Conservation (phyloP, 2,888 invertebrate genomes). For the Netelia melanura region DNA sequence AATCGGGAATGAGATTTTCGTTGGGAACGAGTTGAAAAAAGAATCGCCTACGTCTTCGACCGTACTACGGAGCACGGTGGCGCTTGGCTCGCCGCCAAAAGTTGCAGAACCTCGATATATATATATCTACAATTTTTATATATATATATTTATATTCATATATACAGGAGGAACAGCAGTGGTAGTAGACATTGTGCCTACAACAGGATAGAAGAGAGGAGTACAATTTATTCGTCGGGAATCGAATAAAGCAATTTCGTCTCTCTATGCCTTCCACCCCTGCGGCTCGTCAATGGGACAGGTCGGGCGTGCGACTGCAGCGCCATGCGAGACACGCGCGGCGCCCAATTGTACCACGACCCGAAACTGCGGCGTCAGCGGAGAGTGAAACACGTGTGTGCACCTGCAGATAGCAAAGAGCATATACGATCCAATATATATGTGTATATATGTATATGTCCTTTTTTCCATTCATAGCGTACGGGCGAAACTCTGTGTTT, state of each 20-base stretch:
- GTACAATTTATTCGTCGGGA: constrained; percentile 62
- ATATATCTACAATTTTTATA: constrained; percentile 3
- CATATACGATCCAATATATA: not conserved
- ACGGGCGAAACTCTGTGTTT: constrained; percentile 20
- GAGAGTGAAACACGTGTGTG: constrained; percentile 39
- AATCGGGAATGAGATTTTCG: constrained; percentile 51
- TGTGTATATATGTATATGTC: not conserved
- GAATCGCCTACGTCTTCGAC: constrained; percentile 41
- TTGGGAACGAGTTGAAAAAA: constrained; percentile 39
- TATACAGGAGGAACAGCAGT: not conserved
- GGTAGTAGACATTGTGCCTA: constrained; percentile 19
- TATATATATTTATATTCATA: constrained; percentile 16
- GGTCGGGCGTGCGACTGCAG: constrained; percentile 27
- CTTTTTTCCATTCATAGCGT: constrained; percentile 62
- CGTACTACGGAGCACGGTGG: constrained; percentile 39
- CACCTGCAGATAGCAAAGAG: constrained; percentile 63
- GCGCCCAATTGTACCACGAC: not conserved
- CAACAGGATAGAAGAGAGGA: constrained; percentile 11
- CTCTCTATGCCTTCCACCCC: constrained; percentile 42
- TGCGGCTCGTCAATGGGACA: constrained; percentile 58
- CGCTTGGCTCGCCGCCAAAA: constrained; percentile 63
- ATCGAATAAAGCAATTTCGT: constrained; percentile 68
- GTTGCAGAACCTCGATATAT: constrained; percentile 35
- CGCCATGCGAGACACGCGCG: not conserved
- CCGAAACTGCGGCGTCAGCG: not conserved